Evolutionary conservation across 2,888 invertebrate species (phyloP), one percentile per base, ranked within the genome.

Genomic region (Drosophila tripunctata): DNA sequence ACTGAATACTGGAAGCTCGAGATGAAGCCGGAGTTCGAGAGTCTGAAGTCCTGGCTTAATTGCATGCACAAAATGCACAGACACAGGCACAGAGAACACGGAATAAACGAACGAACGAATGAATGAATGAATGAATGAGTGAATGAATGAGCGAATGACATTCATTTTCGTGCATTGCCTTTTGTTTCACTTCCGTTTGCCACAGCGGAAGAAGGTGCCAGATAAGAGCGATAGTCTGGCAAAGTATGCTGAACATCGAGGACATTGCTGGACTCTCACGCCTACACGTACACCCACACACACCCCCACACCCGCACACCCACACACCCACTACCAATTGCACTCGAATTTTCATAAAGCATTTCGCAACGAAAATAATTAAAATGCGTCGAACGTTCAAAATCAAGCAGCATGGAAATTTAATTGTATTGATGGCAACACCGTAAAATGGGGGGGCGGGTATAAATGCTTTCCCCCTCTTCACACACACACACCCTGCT

Each of bases 321-420:
- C n/a, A n/a, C n/a, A n/a, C 6, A 27, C 6, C 17, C 36, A 33
- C 30, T 22, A 44, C 75, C 71, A 63, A 71, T 66, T 75, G 47
- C 65, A 58, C 72, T 64, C 62, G 72, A 72, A 84, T 78, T 84
- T 84, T 82, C 87, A 82, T 82, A 82, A 87, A 84, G 82, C 61
- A 71, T 82, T 78, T 27, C 69, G 47, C 81, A 87, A 84, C 80
- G 82, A 81, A 82, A 87, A 87, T 82, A 82, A 82, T 82, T 82
- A 85, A 82, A 87, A 87, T 87, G 73, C 82, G 85, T 72, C 78
- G 71, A 67, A 61, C 81, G 84, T 87, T 84, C 73, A 81, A 81
- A 81, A 81, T 81, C 81, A 81, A 83, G 87, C 87, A 75, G 81
- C 81, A 72, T 87, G 87, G 78, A 81, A 87, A 81, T 81, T 81